Conservation (phyloP, 2,888 invertebrate species). For the Drosophila emarginata region DNA sequence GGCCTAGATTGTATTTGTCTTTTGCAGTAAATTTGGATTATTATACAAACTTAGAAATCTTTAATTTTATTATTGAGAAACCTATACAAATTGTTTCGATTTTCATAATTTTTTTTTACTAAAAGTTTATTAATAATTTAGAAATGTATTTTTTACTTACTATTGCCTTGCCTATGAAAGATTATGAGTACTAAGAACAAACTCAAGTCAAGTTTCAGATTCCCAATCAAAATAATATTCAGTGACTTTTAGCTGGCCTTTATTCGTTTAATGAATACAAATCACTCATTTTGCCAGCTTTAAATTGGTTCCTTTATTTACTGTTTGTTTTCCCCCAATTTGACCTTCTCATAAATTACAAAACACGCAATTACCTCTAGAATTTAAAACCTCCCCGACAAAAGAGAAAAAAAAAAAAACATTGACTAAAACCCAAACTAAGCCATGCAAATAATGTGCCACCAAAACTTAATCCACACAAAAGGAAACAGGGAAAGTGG, state of each 20-base stretch:
- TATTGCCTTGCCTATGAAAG: no score
- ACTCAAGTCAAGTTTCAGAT: no score
- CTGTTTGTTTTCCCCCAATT: neutral
- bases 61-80: no score
- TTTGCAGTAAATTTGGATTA: no score
- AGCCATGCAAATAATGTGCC: conserved; percentile 37
- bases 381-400: neutral
- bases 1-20: no score
- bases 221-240: neutral
- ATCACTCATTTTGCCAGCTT: neutral
- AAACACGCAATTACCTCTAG: conserved; percentile 8
- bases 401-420: neutral
- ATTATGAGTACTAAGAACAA: no score
- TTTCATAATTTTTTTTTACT: no score
- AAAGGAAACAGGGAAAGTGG: conserved; percentile 2
- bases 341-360: conserved; percentile 1
- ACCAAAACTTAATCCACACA: conserved; percentile 54
- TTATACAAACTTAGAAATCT: no score
- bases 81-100: no score
- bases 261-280: neutral
- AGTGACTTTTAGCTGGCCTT: neutral
- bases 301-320: neutral
- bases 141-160: no score
- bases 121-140: no score
- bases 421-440: conserved; percentile 13